Evolutionary conservation across 2,113 vertebrate species (phyloP).

Genomic region (Podarcis muralis): DNA sequence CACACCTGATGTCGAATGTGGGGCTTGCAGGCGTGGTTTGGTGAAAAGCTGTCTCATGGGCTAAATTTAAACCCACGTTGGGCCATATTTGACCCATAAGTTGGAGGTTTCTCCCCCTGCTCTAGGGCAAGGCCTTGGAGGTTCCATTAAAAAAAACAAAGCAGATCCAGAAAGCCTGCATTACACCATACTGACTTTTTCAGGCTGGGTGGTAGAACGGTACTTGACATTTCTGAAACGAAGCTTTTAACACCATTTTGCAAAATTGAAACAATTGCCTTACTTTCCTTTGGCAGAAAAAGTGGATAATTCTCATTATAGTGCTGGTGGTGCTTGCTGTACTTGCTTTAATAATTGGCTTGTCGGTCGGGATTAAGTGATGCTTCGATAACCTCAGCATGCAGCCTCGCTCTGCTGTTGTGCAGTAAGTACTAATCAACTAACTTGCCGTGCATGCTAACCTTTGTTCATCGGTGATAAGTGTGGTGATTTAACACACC

Average conservation of each 20-base stretch:
- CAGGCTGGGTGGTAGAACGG: neutral
- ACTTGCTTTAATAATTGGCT: conserved; percentile 87
- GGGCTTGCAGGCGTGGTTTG: too few species aligned
- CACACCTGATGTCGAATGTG: too few species aligned
- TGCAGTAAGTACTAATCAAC: conserved; percentile 77
- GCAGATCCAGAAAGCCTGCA: neutral
- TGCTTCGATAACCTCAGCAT: conserved; percentile 54
- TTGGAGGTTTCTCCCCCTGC: neutral
- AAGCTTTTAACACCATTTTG: neutral
- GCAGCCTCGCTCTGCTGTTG: conserved; percentile 59
- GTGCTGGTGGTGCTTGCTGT: conserved; percentile 82
- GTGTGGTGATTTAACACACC: accelerated
- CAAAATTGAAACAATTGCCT: conserved; percentile 27
- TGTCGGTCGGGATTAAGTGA: conserved; percentile 85
- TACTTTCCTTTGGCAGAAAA: conserved; percentile 86
- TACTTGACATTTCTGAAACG: neutral
- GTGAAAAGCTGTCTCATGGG: too few species aligned
- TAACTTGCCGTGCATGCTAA: conserved; percentile 1
- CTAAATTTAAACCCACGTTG: too few species aligned
- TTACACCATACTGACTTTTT: neutral
- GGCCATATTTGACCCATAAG: too few species aligned
- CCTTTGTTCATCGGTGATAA: neutral
- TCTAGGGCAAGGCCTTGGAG: neutral
- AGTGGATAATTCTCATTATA: conserved; percentile 84
- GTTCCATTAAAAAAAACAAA: neutral